Base-by-base conservation (phyloP, 2,797 vertebrate genomes). In the Pseudotriccus pelzelni region DNA sequence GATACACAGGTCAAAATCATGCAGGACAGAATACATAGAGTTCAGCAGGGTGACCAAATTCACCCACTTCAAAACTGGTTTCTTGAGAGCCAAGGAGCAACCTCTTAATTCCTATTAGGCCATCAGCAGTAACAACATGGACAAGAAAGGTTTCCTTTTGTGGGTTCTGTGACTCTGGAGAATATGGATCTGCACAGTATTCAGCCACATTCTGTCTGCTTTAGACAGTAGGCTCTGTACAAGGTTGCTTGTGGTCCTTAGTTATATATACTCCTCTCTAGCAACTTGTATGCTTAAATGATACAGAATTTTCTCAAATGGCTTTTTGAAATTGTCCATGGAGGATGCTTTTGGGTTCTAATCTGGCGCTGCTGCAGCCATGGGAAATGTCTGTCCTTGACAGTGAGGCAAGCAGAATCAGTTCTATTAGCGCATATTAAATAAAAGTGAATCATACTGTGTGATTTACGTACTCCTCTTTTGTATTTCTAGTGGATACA, bases 341-440 rank as follows among this genome's bases (percentile, higher is more conserved):
- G 39, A 56, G 18, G 22, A 69, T 0, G 1, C 25, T 69, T 73
- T 17, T 18, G 43, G 15, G 20, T 81, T 44, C 36, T 78, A 39
- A 70, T 64, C 28, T 39, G 62, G 14, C 14, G 20, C 53, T 0
- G 0, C 6, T 55, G 44, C 12, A 78, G 53, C 43, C n/a, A 60
- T 11, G 7, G 32, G 52, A 69, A 83, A n/a, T 52, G 73, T 74
- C 36, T 76, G 58, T 78, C 24, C 27, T n/a, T 58, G 23, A 41
- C n/a, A 72, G 37, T 15, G 32, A 64, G 14, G 30, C 59, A 72
- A 50, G 32, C 37, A 80, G 39, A n/a, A 37, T 34, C 52, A 44
- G 19, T 53, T 34, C 52, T 43, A 59, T 50, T 41, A 76, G 50
- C 37, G 66, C 2, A 4, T 39, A 15, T 28, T 60, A 41, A 52